Evolutionary conservation across 2,888 invertebrate genomes (phyloP).

Genomic region (Hipparchia semele): DNA sequence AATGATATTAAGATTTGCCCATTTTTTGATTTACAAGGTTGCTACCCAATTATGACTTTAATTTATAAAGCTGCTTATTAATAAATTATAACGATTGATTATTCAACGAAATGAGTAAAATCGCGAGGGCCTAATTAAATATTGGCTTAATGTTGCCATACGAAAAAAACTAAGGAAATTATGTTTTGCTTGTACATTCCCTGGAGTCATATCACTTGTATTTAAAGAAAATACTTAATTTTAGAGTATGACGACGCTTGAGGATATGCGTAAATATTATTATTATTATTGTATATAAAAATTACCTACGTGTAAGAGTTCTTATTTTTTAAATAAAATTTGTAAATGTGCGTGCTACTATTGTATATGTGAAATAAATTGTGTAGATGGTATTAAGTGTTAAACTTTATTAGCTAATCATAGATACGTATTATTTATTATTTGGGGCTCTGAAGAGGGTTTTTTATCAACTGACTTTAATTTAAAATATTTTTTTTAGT

Average conservation of each 20-base stretch:
- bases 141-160: constrained; percentile 36
- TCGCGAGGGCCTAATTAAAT: constrained; percentile 43
- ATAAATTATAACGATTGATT: constrained; percentile 36
- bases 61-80: constrained; percentile 36
- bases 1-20: constrained; percentile 35
- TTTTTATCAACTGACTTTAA: constrained; percentile 4
- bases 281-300: constrained; percentile 46
- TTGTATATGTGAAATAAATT: constrained; percentile 68
- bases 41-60: constrained; percentile 32
- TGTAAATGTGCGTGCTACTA: constrained; percentile 78
- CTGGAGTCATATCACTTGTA: constrained; percentile 76
- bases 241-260: constrained; percentile 61
- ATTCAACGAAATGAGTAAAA: constrained; percentile 36
- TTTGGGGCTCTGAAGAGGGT: constrained; percentile 21
- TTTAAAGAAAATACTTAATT: constrained; percentile 52
- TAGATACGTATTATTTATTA: constrained; percentile 27
- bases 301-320: constrained; percentile 46
- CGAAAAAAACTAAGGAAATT: constrained; percentile 32
- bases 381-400: constrained; percentile 38
- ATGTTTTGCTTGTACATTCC: constrained; percentile 57
- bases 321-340: constrained; percentile 58
- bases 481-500: constrained; percentile 3
- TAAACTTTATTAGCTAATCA: constrained; percentile 30
- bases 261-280: constrained; percentile 49
- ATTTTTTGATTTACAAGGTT: constrained; percentile 33